Percentiles rank a stretch among this genome's conserved stretches.
These are phyloP conservation scores for Rhagoletis pomonella DNA, from an alignment of 1,140 invertebrate species.

Conservation along the genomic window DNA sequence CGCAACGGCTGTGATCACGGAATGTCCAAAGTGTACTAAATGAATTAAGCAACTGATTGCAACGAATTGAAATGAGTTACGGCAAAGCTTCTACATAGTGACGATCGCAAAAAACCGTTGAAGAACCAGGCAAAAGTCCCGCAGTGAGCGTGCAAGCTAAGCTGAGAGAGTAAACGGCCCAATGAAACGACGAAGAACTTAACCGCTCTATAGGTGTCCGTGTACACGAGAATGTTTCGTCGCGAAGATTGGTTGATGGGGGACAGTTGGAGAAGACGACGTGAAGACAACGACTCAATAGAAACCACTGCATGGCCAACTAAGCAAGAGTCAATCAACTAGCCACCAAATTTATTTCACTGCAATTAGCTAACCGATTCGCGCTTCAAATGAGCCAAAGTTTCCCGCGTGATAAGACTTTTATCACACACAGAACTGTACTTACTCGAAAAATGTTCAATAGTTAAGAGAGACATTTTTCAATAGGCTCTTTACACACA, in stretches of 20 bases:
- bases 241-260: background rate
- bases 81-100: background rate
- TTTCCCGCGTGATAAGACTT: background rate
- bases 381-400: background rate
- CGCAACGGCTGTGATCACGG: background rate
- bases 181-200: background rate
- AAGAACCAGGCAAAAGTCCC: background rate
- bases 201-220: background rate
- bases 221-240: background rate
- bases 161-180: background rate
- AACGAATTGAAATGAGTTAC: background rate
- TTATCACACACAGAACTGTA: background rate
- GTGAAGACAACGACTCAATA: slow-evolving; percentile 4
- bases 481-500: too few relatives aligned
- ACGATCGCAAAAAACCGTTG: slow-evolving; percentile 16
- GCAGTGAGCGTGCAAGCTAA: background rate
- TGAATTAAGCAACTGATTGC: slow-evolving; percentile 20
- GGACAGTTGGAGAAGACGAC: background rate
- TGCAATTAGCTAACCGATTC: background rate
- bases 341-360: background rate
- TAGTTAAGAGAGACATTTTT: background rate
- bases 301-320: background rate
- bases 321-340: background rate
- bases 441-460: background rate
- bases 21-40: background rate